These are phyloP conservation scores for Heliconius aoede DNA, from an alignment of 2,888 invertebrate genomes.

Conservation along the genomic window DNA sequence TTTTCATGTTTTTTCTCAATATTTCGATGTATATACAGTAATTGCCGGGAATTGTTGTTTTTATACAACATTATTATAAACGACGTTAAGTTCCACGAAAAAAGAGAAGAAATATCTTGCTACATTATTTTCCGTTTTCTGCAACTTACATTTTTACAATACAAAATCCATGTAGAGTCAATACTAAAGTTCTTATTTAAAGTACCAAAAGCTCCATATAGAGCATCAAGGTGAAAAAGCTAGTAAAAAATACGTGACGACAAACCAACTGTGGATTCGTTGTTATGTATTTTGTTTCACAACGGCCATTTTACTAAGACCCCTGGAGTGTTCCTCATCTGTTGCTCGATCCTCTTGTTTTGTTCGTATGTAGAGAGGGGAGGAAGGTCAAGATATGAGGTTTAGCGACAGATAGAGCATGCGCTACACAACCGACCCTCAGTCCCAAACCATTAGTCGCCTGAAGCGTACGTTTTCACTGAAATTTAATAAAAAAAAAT, in stretches of 20 bases:
- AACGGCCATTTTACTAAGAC: conserved; percentile 54
- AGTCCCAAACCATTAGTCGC: conserved; percentile 46
- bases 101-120: too few relatives aligned
- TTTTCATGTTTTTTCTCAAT: background rate
- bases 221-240: conserved; percentile 31
- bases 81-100: too few relatives aligned
- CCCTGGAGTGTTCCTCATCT: conserved; percentile 42
- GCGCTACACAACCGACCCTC: conserved; percentile 59
- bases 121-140: background rate
- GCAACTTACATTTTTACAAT: background rate
- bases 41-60: too few relatives aligned
- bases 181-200: conserved; percentile 1
- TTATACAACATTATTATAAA: too few relatives aligned
- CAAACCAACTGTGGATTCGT: conserved; percentile 77
- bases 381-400: conserved; percentile 57
- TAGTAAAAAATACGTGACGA: conserved; percentile 44
- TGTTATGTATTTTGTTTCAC: conserved; percentile 54
- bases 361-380: conserved; percentile 48
- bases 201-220: background rate
- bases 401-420: conserved; percentile 63
- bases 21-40: too few relatives aligned
- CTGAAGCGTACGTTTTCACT: conserved; percentile 29
- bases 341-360: conserved; percentile 40
- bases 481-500: conserved; percentile 2
- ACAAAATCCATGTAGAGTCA: background rate